Conservation (phyloP, 1,140 invertebrate genomes). For the Anastrepha ludens region DNA sequence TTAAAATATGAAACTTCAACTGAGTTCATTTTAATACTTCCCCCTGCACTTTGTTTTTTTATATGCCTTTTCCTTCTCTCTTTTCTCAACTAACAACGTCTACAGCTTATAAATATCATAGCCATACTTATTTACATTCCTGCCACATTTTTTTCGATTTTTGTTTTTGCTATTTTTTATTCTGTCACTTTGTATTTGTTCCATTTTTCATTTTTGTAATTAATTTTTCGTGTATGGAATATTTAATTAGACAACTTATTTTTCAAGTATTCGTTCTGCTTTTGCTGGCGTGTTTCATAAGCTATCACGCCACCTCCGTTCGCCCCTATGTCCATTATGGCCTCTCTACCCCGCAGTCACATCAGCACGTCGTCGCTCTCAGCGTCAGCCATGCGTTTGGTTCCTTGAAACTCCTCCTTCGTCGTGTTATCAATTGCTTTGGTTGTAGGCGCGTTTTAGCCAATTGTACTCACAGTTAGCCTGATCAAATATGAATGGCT, state of each 20-base stretch:
- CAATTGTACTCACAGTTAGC: background rate
- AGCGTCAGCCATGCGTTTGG: background rate
- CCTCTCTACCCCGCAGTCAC: background rate
- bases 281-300: background rate
- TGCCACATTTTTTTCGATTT: background rate
- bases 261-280: background rate
- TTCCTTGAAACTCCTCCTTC: background rate
- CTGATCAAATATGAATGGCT: background rate
- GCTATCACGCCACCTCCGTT: background rate
- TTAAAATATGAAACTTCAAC: too few relatives aligned
- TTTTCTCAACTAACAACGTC: background rate
- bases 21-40: background rate
- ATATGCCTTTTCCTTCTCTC: background rate
- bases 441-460: background rate
- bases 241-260: constrained; percentile 43
- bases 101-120: background rate
- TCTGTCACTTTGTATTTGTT: constrained; percentile 13
- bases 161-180: background rate
- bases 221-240: constrained; percentile 46
- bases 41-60: background rate
- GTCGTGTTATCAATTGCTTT: background rate
- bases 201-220: constrained; percentile 23
- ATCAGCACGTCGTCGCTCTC: background rate
- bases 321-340: background rate
- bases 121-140: background rate